Percentiles rank a stretch among this genome's conserved stretches.
Conservation (phyloP, 2,113 vertebrate genomes). For the Antennarius striatus region DNA sequence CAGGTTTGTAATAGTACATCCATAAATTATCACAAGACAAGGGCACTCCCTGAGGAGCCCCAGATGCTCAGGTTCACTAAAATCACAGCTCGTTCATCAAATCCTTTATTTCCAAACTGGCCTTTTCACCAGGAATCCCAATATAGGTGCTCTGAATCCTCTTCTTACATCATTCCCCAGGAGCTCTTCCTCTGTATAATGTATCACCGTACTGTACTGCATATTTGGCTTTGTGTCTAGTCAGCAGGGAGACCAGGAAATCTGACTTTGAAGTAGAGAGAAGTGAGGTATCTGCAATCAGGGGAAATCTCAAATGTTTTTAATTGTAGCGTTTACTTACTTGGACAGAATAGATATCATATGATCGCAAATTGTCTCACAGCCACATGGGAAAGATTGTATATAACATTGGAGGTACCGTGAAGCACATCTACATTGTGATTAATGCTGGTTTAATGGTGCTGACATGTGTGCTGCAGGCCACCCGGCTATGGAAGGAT, state of each 20-base stretch:
- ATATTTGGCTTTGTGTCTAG: constrained; percentile 21
- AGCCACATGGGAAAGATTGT: no score
- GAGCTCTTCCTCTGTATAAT: constrained; percentile 17
- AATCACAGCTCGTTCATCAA: constrained; percentile 77
- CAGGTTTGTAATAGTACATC: constrained; percentile 55
- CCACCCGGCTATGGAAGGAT: no score
- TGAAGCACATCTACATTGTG: not conserved
- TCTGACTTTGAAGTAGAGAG: constrained; percentile 10
- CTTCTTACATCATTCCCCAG: constrained; percentile 31
- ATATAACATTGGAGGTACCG: not conserved
- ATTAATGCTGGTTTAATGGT: constrained; percentile 5
- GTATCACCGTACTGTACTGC: constrained; percentile 8
- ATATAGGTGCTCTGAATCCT: constrained; percentile 41
- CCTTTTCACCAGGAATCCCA: constrained; percentile 48
- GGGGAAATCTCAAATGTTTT: not conserved
- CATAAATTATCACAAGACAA: constrained; percentile 74
- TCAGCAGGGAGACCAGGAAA: constrained; percentile 7
- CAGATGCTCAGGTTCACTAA: constrained; percentile 55
- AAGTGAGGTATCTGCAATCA: not conserved
- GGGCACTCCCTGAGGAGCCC: constrained; percentile 63
- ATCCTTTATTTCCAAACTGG: constrained; percentile 57
- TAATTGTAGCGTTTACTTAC: not conserved
- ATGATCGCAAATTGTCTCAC: not conserved
- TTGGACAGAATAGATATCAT: not conserved
- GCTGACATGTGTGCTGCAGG: constrained; percentile 12